Evolutionary conservation across 2,888 invertebrate species (phyloP).

Genomic region (Drosophila hamatofila): DNA sequence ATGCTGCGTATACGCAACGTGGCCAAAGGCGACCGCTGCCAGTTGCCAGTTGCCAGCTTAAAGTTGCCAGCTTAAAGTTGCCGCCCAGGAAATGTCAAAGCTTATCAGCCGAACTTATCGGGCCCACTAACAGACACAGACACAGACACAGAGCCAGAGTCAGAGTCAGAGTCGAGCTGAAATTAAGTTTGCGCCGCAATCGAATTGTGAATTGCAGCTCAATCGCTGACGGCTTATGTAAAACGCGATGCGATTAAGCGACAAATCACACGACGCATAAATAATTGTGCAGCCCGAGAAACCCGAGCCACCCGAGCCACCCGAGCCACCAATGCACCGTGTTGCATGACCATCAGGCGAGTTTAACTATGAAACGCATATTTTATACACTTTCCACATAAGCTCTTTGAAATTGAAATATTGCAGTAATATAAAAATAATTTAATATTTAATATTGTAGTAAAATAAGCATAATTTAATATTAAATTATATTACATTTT

Average conservation of each 20-base stretch:
- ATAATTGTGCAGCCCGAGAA: constrained; percentile 38
- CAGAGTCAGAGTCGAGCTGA: constrained; percentile 14
- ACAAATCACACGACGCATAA: constrained; percentile 61
- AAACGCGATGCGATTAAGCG: constrained; percentile 42
- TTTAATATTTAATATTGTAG: too few species aligned
- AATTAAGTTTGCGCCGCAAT: constrained; percentile 22
- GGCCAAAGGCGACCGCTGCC: constrained; percentile 23
- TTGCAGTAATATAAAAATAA: too few species aligned
- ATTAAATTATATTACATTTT: too few species aligned
- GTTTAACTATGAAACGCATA: neutral
- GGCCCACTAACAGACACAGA: too few species aligned
- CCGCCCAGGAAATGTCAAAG: constrained; percentile 40
- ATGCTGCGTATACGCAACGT: constrained; percentile 36
- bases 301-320: neutral
- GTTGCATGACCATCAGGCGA: neutral
- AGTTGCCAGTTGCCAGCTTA: neutral
- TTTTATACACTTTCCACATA: neutral
- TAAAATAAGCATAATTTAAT: too few species aligned
- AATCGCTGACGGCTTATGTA: constrained; percentile 45
- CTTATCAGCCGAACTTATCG: constrained; percentile 50
- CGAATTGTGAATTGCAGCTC: constrained; percentile 38
- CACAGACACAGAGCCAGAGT: too few species aligned
- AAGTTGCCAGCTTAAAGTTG: neutral
- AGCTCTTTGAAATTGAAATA: too few species aligned
- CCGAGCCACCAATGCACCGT: neutral